Evolutionary conservation across 2,113 vertebrate genomes (phyloP).

Genomic region (Ariopsis seemanni): DNA sequence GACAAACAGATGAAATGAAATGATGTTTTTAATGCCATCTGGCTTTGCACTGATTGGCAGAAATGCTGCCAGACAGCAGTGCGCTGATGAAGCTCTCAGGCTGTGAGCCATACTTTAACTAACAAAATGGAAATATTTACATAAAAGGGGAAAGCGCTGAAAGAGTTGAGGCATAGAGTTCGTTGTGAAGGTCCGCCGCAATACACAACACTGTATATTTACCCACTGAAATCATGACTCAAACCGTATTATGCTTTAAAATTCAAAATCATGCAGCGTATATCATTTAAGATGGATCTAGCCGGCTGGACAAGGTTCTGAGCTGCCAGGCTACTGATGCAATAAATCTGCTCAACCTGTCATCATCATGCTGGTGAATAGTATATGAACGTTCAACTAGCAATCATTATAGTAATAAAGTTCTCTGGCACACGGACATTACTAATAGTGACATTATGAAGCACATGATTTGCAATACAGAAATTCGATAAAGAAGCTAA

Average conservation of each 20-base stretch:
- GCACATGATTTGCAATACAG: not conserved
- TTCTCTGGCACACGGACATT: not conserved
- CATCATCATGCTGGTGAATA: slow-evolving; percentile 11
- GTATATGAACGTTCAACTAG: slow-evolving; percentile 1
- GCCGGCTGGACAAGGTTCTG: not conserved
- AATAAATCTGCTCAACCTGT: slow-evolving; percentile 18
- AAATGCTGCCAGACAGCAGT: slow-evolving; percentile 31
- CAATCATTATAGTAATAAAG: slow-evolving; percentile 5
- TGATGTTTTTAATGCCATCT: slow-evolving; percentile 53
- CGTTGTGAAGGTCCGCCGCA: not conserved
- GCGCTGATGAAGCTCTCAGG: slow-evolving; percentile 33
- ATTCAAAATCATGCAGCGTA: not conserved
- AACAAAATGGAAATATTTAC: slow-evolving; percentile 51
- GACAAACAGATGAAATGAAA: slow-evolving; percentile 47
- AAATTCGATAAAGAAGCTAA: not conserved
- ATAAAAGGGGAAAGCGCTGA: slow-evolving; percentile 33
- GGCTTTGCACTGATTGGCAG: slow-evolving; percentile 53
- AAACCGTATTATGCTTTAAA: not conserved
- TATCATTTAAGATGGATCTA: not conserved
- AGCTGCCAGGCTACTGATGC: slow-evolving; percentile 1
- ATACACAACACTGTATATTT: not conserved
- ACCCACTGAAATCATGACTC: not conserved
- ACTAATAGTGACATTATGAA: not conserved
- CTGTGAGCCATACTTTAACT: slow-evolving; percentile 42
- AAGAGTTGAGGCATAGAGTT: not conserved